Base-by-base conservation (phyloP, 2,113 vertebrate species). In the Gnathonemus longibarbis region DNA sequence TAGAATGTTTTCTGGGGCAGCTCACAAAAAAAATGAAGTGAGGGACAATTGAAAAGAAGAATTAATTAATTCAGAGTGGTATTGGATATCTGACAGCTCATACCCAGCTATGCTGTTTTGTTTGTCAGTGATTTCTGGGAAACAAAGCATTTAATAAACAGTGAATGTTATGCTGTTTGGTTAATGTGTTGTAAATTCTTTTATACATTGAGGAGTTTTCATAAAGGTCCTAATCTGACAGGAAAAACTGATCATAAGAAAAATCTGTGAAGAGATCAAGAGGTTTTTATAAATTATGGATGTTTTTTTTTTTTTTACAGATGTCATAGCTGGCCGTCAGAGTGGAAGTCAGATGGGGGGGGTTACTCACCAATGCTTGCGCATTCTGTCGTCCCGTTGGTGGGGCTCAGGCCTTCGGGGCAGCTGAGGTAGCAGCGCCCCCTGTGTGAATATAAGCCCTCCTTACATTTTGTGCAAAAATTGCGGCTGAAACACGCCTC, bases 401-500 rank as follows among this genome's bases (percentile, higher is more conserved):
- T 92, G 8, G 97, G 95, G 66, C 92, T 92, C 46, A 96, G 97
- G 90, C 97, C 98, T 91, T 97, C 96, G 0, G 98, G 98, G 94
- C 98, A 99, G 53, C 95, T 96, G 42, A 95, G 92, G 6, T 97
- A 97, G 93, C 98, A 99, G 90, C 97, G 96, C 90, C 98, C 98
- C 95, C 97, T 98, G 96, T 98, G 97, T 94, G 98, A 96, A 96
- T 98, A 99, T 92, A 97, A 95, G 92, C 96, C 97, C 94, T 98
- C 98, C 95, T 98, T 99, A 95, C 98, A 99, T 96, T 98, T 99
- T 95, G 98, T 98, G 96, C 98, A 99, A 97, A 99, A 99, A 94
- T 97, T 98, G 94, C 97, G 97, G 95, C 98, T 98, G 96, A 99
- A 99, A 94, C 98, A 99, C 89, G 96, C 97, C 96, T 98, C 97